Evolutionary conservation across 2,888 invertebrate genomes (phyloP).

Genomic region (Mesorhabditis spiculigera): DNA sequence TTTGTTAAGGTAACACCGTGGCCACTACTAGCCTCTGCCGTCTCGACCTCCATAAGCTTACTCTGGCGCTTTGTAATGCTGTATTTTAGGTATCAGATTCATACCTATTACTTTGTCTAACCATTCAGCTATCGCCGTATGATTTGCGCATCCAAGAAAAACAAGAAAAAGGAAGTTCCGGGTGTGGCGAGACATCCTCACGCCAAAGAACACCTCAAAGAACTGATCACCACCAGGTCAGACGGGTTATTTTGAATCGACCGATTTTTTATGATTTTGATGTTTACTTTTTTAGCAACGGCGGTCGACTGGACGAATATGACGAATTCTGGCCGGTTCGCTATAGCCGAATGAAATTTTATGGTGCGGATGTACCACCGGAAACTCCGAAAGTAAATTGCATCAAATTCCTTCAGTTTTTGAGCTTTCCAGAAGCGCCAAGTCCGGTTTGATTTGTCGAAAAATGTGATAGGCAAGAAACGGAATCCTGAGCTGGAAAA

Average conservation of each 20-base stretch:
- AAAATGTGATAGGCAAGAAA: not conserved
- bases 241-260: not conserved
- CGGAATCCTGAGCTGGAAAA: constrained; percentile 15
- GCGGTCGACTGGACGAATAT: constrained; percentile 43
- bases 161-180: constrained; percentile 17
- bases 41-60: constrained; percentile 39
- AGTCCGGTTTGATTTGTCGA: not conserved
- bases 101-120: not conserved
- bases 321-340: constrained; percentile 57
- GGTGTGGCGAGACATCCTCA: constrained; percentile 32
- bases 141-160: constrained; percentile 28
- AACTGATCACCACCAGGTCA: constrained; percentile 36
- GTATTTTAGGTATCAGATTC: constrained; percentile 38
- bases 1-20: constrained; percentile 42
- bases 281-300: constrained; percentile 18
- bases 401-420: too few species aligned
- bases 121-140: constrained; percentile 32
- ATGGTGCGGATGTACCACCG: constrained; percentile 22
- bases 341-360: constrained; percentile 33
- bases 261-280: not conserved
- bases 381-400: not conserved
- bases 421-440: constrained; percentile 14
- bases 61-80: constrained; percentile 55
- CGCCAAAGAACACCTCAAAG: constrained; percentile 32
- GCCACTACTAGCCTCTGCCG: constrained; percentile 50